Evolutionary conservation across 2,888 invertebrate species (phyloP), one percentile per base, ranked within the genome.

Genomic region (Petrolisthes cinctipes): DNA sequence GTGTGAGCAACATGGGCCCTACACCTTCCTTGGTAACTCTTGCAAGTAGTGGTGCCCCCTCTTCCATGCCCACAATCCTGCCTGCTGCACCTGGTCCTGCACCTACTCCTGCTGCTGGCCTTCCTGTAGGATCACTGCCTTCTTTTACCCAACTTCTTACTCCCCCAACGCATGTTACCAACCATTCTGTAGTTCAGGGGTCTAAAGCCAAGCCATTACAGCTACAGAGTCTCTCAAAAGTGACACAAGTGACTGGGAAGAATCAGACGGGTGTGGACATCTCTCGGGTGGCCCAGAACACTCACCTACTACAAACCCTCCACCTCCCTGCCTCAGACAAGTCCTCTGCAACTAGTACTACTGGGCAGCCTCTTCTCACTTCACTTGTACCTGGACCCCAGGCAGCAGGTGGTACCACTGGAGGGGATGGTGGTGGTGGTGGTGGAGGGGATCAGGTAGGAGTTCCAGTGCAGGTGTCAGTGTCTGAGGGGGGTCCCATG

Each of bases 281-380:
- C 73, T 86, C 86, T 20, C 83, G 83, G 82, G 88, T 88, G 71
- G 89, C 86, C 37, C 89, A 89, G 76, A 89, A 89, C 82, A 89
- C 89, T 76, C 87, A 89, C 57, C 75, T 90, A 51, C 73, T 90
- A 20, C 89, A 90, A 75, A 76, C 90, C 4, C 71, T 88, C 37
- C 90, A 90, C 76, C 86, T 85, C n/a, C 88, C 88, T 85, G 53
- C 84, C 54, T 76, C 88, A 71, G 88, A 85, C n/a, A 85, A 88
- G 78, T 56, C 73, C 53, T 61, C 71, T 17, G 51, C 76, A n/a
- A 23, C 81, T 14, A 56, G 68, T n/a, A 78, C 71, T 14, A 11
- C 61, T 66, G 84, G 84, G 78, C 83, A 83, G 80, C 82, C 78
- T 20, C 20, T 82, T n/a, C 61, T 88, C 14, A 81, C 88, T 66